phyloP scores from a whole-genome alignment of 2,888 invertebrate genomes.

The Loripinus fragilis region DNA sequence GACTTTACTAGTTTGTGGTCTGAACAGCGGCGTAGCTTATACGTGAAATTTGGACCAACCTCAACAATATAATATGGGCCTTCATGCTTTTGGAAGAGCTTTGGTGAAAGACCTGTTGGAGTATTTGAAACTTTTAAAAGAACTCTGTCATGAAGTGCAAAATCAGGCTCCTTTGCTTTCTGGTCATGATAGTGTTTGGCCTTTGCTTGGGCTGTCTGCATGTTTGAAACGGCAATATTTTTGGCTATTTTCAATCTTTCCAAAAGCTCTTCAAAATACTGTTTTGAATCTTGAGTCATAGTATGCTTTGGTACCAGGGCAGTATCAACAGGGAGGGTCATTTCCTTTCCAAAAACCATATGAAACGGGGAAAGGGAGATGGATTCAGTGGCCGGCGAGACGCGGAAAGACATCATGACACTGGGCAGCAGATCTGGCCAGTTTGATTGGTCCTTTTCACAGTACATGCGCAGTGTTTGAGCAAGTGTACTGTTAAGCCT shows the following conservation, averaged over 20 bases:
- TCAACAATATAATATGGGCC: conserved; percentile 28
- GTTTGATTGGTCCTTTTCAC: conserved; percentile 32
- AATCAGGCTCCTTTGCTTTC: conserved; percentile 23
- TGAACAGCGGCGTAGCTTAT: conserved; percentile 4
- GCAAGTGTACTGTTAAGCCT: too few relatives aligned
- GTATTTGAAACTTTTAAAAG: conserved; percentile 16
- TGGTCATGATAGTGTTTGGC: conserved; percentile 34
- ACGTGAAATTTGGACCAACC: conserved; percentile 7
- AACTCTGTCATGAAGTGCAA: conserved; percentile 26
- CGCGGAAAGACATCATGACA: conserved; percentile 58
- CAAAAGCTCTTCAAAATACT: conserved; percentile 23
- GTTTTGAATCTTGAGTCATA: conserved; percentile 25
- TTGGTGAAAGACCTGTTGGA: too few relatives aligned
- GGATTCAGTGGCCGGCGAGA: conserved; percentile 47
- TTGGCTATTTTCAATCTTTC: conserved; percentile 19
- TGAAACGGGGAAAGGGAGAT: conserved; percentile 45
- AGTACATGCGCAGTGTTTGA: too few relatives aligned
- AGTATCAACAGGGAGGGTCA: too few relatives aligned
- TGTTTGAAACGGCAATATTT: conserved; percentile 26
- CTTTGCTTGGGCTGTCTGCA: conserved; percentile 26
- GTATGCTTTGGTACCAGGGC: conserved; percentile 26
- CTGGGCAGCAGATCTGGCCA: conserved; percentile 35
- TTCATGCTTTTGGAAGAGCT: conserved; percentile 22
- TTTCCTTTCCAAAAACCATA: too few relatives aligned
- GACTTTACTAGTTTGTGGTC: background rate